A percentile compares a stretch with the other conserved stretches of the same genome.
Conservation (phyloP, 2,113 vertebrate genomes). For the Tylochromis polylepis region DNA sequence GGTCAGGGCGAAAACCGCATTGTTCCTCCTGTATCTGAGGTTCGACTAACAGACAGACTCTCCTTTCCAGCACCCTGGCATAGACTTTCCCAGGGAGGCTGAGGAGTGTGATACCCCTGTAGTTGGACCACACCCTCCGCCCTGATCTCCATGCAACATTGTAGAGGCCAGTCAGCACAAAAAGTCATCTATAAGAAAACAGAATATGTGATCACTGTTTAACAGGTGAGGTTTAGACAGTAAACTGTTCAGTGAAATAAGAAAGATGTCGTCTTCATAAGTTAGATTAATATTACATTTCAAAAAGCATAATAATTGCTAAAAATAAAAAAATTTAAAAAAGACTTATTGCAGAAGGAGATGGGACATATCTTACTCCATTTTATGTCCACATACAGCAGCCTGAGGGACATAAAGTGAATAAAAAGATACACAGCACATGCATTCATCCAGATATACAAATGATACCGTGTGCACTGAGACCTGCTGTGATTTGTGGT, state of each 20-base stretch:
- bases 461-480: not conserved
- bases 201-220: not conserved
- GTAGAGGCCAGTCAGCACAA: not conserved
- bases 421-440: not conserved
- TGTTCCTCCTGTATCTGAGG: not conserved
- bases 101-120: not conserved
- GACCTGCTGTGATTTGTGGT: not conserved
- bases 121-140: not conserved
- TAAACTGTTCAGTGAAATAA: not conserved
- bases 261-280: not conserved
- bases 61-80: fast-evolving
- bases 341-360: not conserved
- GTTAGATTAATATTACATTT: not conserved
- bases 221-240: not conserved
- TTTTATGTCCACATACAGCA: not conserved
- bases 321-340: not conserved
- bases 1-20: not conserved
- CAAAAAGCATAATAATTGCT: not conserved
- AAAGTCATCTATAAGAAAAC: not conserved
- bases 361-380: fast-evolving
- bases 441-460: not conserved
- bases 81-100: not conserved
- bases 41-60: not conserved
- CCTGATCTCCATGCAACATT: not conserved
- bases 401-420: not conserved